phyloP scores from a whole-genome alignment of 1,140 invertebrate genomes.

The Laupala kohalensis region DNA sequence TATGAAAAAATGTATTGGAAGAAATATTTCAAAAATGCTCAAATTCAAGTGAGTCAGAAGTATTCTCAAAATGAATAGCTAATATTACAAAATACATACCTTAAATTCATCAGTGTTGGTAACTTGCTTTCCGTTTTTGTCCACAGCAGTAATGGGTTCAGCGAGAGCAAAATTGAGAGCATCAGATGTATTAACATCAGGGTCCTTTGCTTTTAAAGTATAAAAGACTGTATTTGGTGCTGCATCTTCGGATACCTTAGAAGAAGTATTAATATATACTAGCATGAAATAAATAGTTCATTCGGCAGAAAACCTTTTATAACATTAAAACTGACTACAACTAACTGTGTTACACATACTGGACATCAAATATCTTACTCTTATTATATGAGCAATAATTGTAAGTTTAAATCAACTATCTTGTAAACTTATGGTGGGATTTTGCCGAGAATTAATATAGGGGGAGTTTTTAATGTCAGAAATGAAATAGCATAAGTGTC shows the following conservation, averaged over 20 bases:
- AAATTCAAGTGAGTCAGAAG: not conserved
- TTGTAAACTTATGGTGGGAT: too few relatives aligned
- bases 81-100: conserved; percentile 4
- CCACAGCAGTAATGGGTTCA: conserved; percentile 60
- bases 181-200: conserved; percentile 55
- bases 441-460: too few relatives aligned
- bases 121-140: conserved; percentile 68
- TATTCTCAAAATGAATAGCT: not conserved
- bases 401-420: too few relatives aligned
- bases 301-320: too few relatives aligned
- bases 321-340: too few relatives aligned
- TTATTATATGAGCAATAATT: too few relatives aligned
- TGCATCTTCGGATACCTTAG: conserved; percentile 56
- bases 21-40: not conserved
- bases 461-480: too few relatives aligned
- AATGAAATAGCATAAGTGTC: too few relatives aligned
- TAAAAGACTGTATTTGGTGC: conserved; percentile 57
- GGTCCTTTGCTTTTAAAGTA: conserved; percentile 61
- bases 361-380: too few relatives aligned
- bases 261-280: not conserved
- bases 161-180: conserved; percentile 57
- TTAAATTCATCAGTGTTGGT: conserved; percentile 21
- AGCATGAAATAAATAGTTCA: not conserved
- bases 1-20: too few relatives aligned
- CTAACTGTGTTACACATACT: too few relatives aligned